Percentiles rank a stretch among this genome's conserved stretches.
Conservation (phyloP, 2,797 vertebrate genomes). For the Cetoscarus ocellatus region DNA sequence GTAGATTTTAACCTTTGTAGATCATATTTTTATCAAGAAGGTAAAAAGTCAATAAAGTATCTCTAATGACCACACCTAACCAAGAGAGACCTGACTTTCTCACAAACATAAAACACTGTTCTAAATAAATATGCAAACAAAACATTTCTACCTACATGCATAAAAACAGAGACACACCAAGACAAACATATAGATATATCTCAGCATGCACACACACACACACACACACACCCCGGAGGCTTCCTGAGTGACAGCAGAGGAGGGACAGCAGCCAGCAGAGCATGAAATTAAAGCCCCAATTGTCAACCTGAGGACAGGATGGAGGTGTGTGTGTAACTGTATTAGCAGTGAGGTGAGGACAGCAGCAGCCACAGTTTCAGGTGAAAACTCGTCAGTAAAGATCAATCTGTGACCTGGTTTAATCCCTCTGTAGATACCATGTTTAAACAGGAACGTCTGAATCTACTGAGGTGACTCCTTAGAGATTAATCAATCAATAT, state of each 20-base stretch:
- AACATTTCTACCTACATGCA: slow-evolving; percentile 2
- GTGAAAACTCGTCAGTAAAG: background rate
- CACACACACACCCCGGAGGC: slow-evolving; percentile 34
- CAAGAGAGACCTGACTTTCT: background rate
- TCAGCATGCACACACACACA: slow-evolving; percentile 26
- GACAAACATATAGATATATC: slow-evolving; percentile 35
- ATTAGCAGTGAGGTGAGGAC: background rate
- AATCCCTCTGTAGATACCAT: background rate
- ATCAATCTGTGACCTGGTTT: slow-evolving; percentile 3
- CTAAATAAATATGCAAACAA: background rate
- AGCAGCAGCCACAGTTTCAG: slow-evolving; percentile 9
- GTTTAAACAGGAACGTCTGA: background rate
- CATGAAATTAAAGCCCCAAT: slow-evolving; percentile 79
- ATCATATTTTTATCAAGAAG: no score
- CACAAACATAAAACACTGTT: background rate
- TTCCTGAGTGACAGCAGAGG: slow-evolving; percentile 57
- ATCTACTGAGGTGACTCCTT: slow-evolving; percentile 7
- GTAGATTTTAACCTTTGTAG: no score
- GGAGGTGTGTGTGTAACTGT: slow-evolving; percentile 10
- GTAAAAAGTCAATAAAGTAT: no score
- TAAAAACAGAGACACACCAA: no score
- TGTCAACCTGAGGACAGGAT: slow-evolving; percentile 62
- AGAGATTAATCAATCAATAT: slow-evolving; percentile 23
- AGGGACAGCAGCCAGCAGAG: slow-evolving; percentile 42
- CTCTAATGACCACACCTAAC: background rate